Base-by-base conservation (phyloP, 2,888 invertebrate species). In the Meteorus colon region DNA sequence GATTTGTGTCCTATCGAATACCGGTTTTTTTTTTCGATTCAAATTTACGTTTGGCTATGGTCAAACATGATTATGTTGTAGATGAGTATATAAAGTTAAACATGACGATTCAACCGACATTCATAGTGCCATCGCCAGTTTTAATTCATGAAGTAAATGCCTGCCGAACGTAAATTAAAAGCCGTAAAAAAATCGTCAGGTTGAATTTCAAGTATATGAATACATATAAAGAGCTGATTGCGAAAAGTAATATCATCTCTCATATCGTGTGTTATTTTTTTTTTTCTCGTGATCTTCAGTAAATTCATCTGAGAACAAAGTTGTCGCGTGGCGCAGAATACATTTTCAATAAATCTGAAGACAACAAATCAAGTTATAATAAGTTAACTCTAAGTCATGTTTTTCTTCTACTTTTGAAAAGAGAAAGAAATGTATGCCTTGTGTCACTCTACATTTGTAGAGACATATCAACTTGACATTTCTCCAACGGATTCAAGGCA, bases 91-190 rank as follows among this genome's bases (percentile, higher is more conserved):
- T 55, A 55, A 55, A 55, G 8, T 55, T 6, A n/a, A n/a, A 48
- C 16, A 12, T 12, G 4, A 62, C n/a, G 62, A 31, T 29, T 62
- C 27, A 31, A 16, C 10, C 1, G 12, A 14, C 27, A 29, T 14
- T 62, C 31, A 19, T 60, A 60, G 27, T 29, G 8, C 10, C 4
- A 24, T 27, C 59, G 19, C 10, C n/a, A 55, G 4, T 55, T 1
- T 19, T 2, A 55, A 29, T 29, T 62, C 27, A 31, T 24, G 24
- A 31, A 70, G 60, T 59, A 70, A 71, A 75, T 8, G 70, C 55
- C 71, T 63, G 78, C 73, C 75, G 69, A 78, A 79, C 74, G 78
- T 77, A 79, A 78, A 78, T 78, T 69, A 60, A 76, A 75, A 70
- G 65, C 66, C 55, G 59, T 51, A 71, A 37, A 72, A 69, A 27